These are phyloP conservation scores for Dysdera silvatica DNA, from an alignment of 1,140 invertebrate species.

Conservation along the genomic window DNA sequence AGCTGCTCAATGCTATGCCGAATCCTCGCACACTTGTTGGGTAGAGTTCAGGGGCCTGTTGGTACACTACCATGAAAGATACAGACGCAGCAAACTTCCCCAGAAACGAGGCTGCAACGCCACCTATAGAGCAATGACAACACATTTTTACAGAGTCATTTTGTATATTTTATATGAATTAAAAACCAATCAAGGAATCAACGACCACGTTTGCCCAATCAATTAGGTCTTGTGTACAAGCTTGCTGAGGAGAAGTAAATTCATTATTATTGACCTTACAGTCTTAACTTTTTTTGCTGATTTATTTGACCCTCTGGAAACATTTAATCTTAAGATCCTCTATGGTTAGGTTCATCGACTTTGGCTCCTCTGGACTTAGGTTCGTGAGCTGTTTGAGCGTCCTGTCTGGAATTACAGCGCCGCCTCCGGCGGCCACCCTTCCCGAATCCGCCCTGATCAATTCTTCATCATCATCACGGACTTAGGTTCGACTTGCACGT, in stretches of 20 bases:
- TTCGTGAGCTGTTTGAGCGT: too few relatives aligned
- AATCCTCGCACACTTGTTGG: conserved; percentile 36
- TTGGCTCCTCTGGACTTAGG: too few relatives aligned
- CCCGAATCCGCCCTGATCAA: too few relatives aligned
- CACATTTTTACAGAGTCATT: neutral
- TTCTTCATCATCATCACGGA: too few relatives aligned
- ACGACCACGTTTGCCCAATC: neutral
- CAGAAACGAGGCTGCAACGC: conserved; percentile 15
- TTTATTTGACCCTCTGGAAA: too few relatives aligned
- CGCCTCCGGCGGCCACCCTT: too few relatives aligned
- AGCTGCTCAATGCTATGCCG: conserved; percentile 34
- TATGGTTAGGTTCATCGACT: too few relatives aligned
- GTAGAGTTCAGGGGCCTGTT: conserved; percentile 33
- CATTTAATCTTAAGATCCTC: too few relatives aligned
- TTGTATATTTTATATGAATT: neutral
- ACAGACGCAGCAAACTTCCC: conserved; percentile 28
- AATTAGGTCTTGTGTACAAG: neutral
- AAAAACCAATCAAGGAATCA: neutral
- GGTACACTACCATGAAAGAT: conserved; percentile 26
- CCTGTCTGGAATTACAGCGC: too few relatives aligned
- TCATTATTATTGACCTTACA: neutral
- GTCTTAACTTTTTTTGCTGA: too few relatives aligned
- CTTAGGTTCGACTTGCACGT: too few relatives aligned
- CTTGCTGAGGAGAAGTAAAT: neutral
- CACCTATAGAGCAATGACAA: neutral